Conservation (phyloP, 2,113 vertebrate species). For the Pelvicachromis taeniatus region DNA sequence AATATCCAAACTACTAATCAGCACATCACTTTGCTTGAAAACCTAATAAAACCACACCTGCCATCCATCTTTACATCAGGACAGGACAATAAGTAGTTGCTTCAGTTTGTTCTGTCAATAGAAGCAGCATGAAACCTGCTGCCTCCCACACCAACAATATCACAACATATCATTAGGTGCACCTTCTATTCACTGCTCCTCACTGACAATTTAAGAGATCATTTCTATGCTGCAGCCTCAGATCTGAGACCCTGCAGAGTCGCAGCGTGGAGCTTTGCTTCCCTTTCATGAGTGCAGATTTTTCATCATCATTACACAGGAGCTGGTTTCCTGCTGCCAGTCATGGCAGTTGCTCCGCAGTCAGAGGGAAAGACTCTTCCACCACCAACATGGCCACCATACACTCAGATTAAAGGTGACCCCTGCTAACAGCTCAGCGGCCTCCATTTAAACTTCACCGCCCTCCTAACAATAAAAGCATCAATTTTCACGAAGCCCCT, state of each 20-base stretch:
- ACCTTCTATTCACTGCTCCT: not conserved
- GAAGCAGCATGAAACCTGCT: not conserved
- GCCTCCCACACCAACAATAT: slow-evolving; percentile 12
- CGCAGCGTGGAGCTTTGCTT: not conserved
- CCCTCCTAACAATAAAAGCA: not conserved
- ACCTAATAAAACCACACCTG: not conserved
- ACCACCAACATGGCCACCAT: not conserved
- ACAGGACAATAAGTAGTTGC: not conserved
- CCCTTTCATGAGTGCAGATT: not conserved
- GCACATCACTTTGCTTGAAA: not conserved
- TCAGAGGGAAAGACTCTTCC: not conserved
- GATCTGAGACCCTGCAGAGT: slow-evolving; percentile 1
- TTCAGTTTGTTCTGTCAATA: slow-evolving; percentile 14
- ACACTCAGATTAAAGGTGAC: slow-evolving; percentile 29
- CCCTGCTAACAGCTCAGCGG: slow-evolving; percentile 14
- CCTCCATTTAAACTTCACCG: slow-evolving; percentile 1
- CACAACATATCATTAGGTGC: slow-evolving; percentile 35
- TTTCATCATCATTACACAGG: slow-evolving; percentile 10
- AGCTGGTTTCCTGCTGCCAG: slow-evolving; percentile 2
- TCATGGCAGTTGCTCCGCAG: not conserved
- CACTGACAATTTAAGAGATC: slow-evolving; percentile 20
- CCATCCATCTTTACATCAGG: not conserved
- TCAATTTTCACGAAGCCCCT: slow-evolving; percentile 26
- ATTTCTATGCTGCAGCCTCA: not conserved
- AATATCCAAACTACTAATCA: not conserved